Percentiles rank a stretch among this genome's conserved stretches.
Conservation (phyloP, 2,113 vertebrate species). For the Osmerus eperlanus region DNA sequence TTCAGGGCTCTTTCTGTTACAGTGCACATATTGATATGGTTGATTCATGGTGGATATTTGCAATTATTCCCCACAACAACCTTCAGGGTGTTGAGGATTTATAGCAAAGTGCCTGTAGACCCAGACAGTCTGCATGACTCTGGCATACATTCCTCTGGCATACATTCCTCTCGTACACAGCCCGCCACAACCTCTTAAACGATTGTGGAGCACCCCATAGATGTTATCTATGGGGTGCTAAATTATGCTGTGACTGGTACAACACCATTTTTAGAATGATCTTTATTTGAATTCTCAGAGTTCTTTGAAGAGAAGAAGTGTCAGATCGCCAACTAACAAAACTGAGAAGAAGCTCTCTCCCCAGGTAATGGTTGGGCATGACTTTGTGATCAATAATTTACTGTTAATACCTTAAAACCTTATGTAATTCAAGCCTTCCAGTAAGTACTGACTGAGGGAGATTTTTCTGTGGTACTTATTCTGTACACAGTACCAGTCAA, state of each 20-base stretch:
- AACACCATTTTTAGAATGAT: background rate
- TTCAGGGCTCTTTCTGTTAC: background rate
- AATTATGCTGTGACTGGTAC: background rate
- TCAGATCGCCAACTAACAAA: constrained; percentile 78
- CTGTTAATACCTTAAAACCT: background rate
- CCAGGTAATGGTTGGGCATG: constrained; percentile 68
- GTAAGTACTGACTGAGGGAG: no score
- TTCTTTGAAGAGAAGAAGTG: constrained; percentile 84
- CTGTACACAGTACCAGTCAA: no score
- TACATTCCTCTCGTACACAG: constrained; percentile 58
- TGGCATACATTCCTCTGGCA: constrained; percentile 3
- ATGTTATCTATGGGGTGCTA: no score
- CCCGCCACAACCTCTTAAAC: constrained; percentile 20
- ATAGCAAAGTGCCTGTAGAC: constrained; percentile 37
- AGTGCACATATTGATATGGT: constrained; percentile 19
- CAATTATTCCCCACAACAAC: constrained; percentile 15
- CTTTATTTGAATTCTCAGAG: constrained; percentile 69
- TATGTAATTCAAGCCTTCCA: background rate
- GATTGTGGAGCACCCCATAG: background rate
- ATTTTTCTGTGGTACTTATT: no score
- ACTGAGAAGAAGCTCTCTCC: constrained; percentile 82
- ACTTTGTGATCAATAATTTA: background rate
- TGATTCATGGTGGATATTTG: background rate
- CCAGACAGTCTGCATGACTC: constrained; percentile 25
- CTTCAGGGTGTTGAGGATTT: constrained; percentile 36